These are phyloP conservation scores for Spermophilus dauricus DNA, from an alignment of 2,113 vertebrate species.

Conservation along the genomic window DNA sequence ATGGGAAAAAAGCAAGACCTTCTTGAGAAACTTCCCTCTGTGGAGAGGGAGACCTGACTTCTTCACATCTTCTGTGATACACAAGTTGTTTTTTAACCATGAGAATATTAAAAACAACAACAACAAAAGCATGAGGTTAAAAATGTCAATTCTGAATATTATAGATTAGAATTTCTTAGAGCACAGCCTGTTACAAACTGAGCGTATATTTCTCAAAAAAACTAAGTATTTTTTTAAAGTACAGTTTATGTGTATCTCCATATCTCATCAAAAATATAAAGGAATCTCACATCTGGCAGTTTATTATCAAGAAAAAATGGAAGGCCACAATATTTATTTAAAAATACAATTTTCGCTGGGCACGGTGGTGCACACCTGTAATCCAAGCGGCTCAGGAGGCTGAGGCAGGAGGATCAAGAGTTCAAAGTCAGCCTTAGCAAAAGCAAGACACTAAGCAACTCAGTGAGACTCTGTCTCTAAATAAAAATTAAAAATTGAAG, in stretches of 20 bases:
- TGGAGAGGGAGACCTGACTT: not conserved
- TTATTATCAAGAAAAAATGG: not conserved
- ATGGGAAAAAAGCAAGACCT: not conserved
- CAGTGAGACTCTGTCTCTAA: too few species aligned
- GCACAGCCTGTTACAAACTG: not conserved
- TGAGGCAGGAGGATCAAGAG: too few species aligned
- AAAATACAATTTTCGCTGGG: not conserved
- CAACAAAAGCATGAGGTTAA: not conserved
- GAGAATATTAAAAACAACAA: not conserved
- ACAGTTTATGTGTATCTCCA: not conserved
- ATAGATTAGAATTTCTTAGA: not conserved
- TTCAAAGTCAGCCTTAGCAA: too few species aligned
- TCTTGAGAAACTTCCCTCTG: not conserved
- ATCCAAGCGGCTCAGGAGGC: too few species aligned
- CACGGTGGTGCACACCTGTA: too few species aligned
- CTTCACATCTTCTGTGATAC: not conserved
- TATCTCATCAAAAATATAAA: not conserved
- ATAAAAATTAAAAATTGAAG: too few species aligned
- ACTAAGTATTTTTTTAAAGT: not conserved
- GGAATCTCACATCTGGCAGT: not conserved
- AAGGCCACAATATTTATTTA: not conserved
- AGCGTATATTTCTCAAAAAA: not conserved
- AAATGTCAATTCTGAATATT: conserved; percentile 3
- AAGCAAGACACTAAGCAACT: too few species aligned
- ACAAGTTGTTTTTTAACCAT: not conserved